A percentile compares a stretch with the other conserved stretches of the same genome.
phyloP scores from a whole-genome alignment of 2,888 invertebrate species.

The Plagodis pulveraria region DNA sequence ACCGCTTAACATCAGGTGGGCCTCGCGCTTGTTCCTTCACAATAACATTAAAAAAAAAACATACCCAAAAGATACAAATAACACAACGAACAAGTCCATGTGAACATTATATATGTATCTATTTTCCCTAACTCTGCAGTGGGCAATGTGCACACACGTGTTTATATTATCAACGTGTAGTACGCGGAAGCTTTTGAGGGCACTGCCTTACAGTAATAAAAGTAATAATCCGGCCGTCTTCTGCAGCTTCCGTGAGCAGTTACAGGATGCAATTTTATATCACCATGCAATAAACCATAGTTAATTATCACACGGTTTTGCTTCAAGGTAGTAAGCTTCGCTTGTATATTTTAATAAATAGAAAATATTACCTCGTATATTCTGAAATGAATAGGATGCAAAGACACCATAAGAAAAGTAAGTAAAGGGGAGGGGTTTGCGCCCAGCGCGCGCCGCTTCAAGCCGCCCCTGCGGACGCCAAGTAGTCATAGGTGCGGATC shows the following conservation, averaged over 20 bases:
- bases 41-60: too few relatives aligned
- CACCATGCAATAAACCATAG: background rate
- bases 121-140: conserved; percentile 24
- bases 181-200: conserved; percentile 24
- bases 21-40: too few relatives aligned
- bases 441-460: conserved; percentile 10
- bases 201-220: conserved; percentile 20
- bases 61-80: too few relatives aligned
- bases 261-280: background rate
- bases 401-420: too few relatives aligned
- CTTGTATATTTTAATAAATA: too few relatives aligned
- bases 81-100: too few relatives aligned
- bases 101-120: conserved; percentile 8
- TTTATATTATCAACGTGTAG: conserved; percentile 6
- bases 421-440: conserved; percentile 24
- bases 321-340: too few relatives aligned
- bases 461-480: conserved; percentile 3
- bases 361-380: too few relatives aligned
- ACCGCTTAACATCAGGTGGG: too few relatives aligned
- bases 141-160: conserved; percentile 22
- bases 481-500: conserved; percentile 8
- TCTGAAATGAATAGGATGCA: too few relatives aligned
- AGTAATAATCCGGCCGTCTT: conserved; percentile 9
- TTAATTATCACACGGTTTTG: too few relatives aligned
- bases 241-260: background rate